Conservation (phyloP, 2,113 vertebrate species). For the Cheilinus undulatus region DNA sequence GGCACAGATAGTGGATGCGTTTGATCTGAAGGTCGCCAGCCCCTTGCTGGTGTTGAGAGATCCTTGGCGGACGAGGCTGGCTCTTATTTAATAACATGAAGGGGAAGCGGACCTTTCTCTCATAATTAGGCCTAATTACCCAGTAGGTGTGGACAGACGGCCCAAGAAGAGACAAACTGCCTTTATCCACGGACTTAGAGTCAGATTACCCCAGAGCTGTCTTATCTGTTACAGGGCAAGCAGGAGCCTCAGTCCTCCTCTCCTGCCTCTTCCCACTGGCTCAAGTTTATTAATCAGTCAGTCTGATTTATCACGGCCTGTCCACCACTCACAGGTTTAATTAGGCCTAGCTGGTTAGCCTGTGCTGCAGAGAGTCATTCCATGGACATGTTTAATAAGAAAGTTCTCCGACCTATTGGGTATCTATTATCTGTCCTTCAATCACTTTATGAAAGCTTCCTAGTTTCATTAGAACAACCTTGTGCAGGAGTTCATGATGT, state of each 20-base stretch:
- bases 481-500: slow-evolving; percentile 2
- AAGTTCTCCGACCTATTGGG: slow-evolving; percentile 3
- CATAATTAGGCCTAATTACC: slow-evolving; percentile 99
- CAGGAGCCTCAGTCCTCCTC: slow-evolving; percentile 91
- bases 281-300: slow-evolving; percentile 86
- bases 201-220: slow-evolving; percentile 96
- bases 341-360: slow-evolving; percentile 32
- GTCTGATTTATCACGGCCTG: slow-evolving; percentile 77
- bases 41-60: slow-evolving; percentile 94
- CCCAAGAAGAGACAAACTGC: slow-evolving; percentile 99
- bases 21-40: slow-evolving; percentile 98
- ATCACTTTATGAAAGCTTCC: slow-evolving; percentile 29
- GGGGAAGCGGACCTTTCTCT: slow-evolving; percentile 97
- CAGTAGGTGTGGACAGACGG: slow-evolving; percentile 98
- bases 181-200: slow-evolving; percentile 99
- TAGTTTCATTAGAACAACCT: slow-evolving; percentile 22
- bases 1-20: slow-evolving; percentile 95
- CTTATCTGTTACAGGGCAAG: slow-evolving; percentile 96
- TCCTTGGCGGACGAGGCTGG: slow-evolving; percentile 90
- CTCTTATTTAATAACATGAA: slow-evolving; percentile 99
- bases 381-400: slow-evolving; percentile 39
- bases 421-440: slow-evolving; percentile 33
- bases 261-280: slow-evolving; percentile 89
- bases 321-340: slow-evolving; percentile 47
- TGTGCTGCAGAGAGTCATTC: slow-evolving; percentile 18